Base-by-base conservation (phyloP, 2,888 invertebrate genomes). In the Operophtera brumata region DNA sequence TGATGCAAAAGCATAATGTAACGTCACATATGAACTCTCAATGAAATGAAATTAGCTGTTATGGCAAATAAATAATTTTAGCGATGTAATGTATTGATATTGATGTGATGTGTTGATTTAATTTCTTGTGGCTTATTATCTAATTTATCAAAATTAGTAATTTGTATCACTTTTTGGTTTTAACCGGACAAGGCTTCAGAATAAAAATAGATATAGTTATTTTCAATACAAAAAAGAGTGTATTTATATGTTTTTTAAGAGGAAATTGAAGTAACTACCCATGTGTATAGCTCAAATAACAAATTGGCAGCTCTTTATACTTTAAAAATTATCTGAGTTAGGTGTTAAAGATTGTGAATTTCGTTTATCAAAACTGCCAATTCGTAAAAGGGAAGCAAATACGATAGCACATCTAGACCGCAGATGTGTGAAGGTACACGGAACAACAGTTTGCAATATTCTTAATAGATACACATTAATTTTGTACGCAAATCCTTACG, bases 401-500 rank as follows among this genome's bases (percentile, higher is more conserved):
- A 82, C 78, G 69, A 78, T 71, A 84, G 81, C 78, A 86, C 89
- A 86, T 86, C 89, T 86, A 89, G 84, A 83, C 85, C 86, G 86
- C 87, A 86, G 89, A 86, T 82, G 84, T 80, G 80, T 76, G 81
- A 84, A 89, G 86, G 83, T 84, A 84, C 88, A 89, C 88, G 84
- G 71, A 75, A 89, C 89, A 86, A 89, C 82, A 89, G 78, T 84
- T 85, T 67, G 81, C 75, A 83, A 84, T 85, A 73, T 82, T 77
- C 77, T 78, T 82, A 84, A 82, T 77, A 85, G 81, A 84, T 82
- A 87, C 85, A 89, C 85, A 83, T 85, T 84, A 84, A 82, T 84
- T 86, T 80, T 85, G 77, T 84, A 84, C 86, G 78, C 79, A 86
- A 79, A 80, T 88, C 91, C 95, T 95, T 95, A 95, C 95, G 95